Conservation (phyloP, 2,797 vertebrate genomes). For the Crossoptilon crossoptilon region DNA sequence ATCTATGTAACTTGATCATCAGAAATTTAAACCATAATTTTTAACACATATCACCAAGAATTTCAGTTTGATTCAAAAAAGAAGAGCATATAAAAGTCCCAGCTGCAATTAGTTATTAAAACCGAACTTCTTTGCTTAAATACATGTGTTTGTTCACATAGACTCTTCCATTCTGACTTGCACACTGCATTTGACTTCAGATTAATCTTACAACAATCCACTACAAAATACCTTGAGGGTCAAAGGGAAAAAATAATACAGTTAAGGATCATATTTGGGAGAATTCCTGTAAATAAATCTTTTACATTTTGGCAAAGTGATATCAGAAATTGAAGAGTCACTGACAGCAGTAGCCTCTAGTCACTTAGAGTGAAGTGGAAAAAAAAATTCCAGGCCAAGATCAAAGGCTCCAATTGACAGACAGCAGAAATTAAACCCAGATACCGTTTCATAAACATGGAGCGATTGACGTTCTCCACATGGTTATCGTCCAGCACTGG, state of each 20-base stretch:
- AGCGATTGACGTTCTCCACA: conserved; percentile 75
- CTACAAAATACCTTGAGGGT: conserved; percentile 47
- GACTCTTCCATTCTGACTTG: not conserved
- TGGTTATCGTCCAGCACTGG: conserved; percentile 79
- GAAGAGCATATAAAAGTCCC: conserved; percentile 72
- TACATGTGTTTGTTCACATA: conserved; percentile 47
- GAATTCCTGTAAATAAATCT: conserved; percentile 78
- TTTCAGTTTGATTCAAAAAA: conserved; percentile 77
- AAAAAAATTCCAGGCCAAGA: conserved; percentile 76
- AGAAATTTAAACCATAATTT: conserved; percentile 81
- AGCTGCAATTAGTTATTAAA: conserved; percentile 78
- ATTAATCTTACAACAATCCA: conserved; percentile 41
- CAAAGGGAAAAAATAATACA: not conserved
- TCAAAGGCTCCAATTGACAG: conserved; percentile 81
- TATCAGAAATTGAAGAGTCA: conserved; percentile 73
- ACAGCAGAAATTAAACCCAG: conserved; percentile 85
- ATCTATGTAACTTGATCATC: conserved; percentile 84
- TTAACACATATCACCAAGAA: conserved; percentile 81
- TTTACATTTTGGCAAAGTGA: conserved; percentile 70
- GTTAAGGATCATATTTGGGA: conserved; percentile 49
- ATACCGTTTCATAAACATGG: conserved; percentile 75
- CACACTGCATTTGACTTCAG: conserved; percentile 28
- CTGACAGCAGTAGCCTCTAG: conserved; percentile 81
- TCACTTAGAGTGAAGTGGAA: conserved; percentile 79
- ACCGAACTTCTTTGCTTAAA: conserved; percentile 52